These are phyloP conservation scores for Drosophila borealis DNA, from an alignment of 2,888 invertebrate genomes.

Conservation along the genomic window DNA sequence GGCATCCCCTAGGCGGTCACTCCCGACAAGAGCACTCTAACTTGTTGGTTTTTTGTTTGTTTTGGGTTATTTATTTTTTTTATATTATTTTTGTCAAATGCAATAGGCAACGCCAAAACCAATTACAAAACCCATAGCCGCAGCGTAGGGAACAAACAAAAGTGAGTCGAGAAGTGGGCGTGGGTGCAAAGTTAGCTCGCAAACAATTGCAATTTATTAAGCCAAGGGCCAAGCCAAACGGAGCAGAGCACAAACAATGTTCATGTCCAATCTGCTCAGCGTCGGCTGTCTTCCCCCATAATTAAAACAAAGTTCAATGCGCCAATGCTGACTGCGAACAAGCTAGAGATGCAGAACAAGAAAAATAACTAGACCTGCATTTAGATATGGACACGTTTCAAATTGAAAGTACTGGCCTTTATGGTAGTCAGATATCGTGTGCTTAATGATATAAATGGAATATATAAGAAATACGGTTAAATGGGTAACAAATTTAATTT, in stretches of 20 bases:
- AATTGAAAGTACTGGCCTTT: not conserved
- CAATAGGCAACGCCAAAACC: slow-evolving; percentile 69
- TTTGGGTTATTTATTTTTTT: slow-evolving; percentile 4
- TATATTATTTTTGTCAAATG: slow-evolving; percentile 68
- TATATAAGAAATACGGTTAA: too few relatives aligned
- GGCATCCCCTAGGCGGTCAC: not conserved
- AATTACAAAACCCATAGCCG: slow-evolving; percentile 73
- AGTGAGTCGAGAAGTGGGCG: slow-evolving; percentile 50
- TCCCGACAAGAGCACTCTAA: not conserved
- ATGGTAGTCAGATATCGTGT: not conserved
- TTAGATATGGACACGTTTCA: slow-evolving; percentile 27
- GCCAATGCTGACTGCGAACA: slow-evolving; percentile 43
- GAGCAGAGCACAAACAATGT: slow-evolving; percentile 69
- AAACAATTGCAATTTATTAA: slow-evolving; percentile 81
- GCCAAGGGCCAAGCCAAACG: slow-evolving; percentile 56
- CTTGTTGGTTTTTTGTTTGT: not conserved
- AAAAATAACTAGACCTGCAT: slow-evolving; percentile 9
- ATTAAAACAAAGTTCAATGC: slow-evolving; percentile 81
- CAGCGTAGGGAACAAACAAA: slow-evolving; percentile 41
- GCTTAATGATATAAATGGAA: too few relatives aligned
- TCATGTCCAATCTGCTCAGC: slow-evolving; percentile 56
- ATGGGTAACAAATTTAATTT: too few relatives aligned
- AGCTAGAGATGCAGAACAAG: slow-evolving; percentile 1
- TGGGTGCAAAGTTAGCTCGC: slow-evolving; percentile 67
- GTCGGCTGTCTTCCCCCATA: slow-evolving; percentile 62